Evolutionary conservation across 2,797 vertebrate genomes (phyloP).

Genomic region (Hirundo rustica): DNA sequence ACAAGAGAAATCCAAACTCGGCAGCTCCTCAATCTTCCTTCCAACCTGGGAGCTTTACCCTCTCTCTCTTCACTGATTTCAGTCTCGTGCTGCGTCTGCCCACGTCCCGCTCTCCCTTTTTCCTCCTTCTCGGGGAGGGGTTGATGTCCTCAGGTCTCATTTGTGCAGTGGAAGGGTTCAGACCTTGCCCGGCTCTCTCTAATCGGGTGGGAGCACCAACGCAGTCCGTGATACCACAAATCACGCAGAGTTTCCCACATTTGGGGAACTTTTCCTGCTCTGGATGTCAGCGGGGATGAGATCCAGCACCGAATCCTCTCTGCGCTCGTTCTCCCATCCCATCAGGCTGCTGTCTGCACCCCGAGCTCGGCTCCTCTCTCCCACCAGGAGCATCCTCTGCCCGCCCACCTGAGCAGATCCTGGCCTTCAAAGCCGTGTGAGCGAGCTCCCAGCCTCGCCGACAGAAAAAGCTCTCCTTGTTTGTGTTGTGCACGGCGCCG

Average conservation of each 20-base stretch:
- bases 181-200: neutral
- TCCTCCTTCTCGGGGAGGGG: too few relatives aligned
- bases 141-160: neutral
- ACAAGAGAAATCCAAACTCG: too few relatives aligned
- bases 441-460: neutral
- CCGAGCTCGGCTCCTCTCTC: neutral
- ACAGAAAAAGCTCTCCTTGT: neutral
- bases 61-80: too few relatives aligned
- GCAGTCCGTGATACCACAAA: neutral
- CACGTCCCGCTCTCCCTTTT: too few relatives aligned
- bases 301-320: rapidly evolving
- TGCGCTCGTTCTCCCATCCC: neutral
- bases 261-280: neutral
- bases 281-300: neutral
- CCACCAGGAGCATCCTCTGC: neutral
- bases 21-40: too few relatives aligned
- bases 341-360: neutral
- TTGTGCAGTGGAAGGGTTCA: neutral
- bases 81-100: too few relatives aligned
- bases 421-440: neutral
- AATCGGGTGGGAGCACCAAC: neutral
- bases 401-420: neutral
- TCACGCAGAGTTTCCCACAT: too few relatives aligned
- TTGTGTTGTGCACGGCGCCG: neutral
- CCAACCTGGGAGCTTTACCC: too few relatives aligned